Conservation (phyloP, 2,888 invertebrate genomes). For the Helobdella robusta region DNA sequence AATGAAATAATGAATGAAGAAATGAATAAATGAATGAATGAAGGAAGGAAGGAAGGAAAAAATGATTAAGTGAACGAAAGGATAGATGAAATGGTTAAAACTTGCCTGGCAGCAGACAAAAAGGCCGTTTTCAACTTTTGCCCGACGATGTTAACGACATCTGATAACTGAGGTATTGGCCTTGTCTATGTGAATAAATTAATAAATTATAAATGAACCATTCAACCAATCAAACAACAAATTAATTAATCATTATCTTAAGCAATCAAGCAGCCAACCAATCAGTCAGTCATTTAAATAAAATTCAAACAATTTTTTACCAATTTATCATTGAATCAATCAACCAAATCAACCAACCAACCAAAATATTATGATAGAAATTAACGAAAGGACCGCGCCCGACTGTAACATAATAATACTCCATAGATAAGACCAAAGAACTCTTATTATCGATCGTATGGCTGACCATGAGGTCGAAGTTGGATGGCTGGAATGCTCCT, state of each 20-base stretch:
- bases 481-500: slow-evolving; percentile 54
- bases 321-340: background rate
- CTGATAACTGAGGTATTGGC: slow-evolving; percentile 70
- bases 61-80: background rate
- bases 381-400: slow-evolving; percentile 76
- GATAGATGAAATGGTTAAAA: background rate
- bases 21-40: background rate
- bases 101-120: slow-evolving; percentile 51
- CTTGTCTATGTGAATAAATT: no score
- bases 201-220: no score
- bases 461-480: slow-evolving; percentile 75
- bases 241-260: no score
- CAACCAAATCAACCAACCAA: slow-evolving; percentile 30
- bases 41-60: background rate
- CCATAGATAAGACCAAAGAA: slow-evolving; percentile 65
- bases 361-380: slow-evolving; percentile 77
- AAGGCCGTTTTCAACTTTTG: slow-evolving; percentile 61
- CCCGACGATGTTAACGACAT: slow-evolving; percentile 84
- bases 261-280: no score
- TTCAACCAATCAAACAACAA: no score
- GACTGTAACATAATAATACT: slow-evolving; percentile 66
- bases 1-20: background rate
- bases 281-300: no score
- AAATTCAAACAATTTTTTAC: background rate
- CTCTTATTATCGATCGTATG: slow-evolving; percentile 62